phyloP scores from a whole-genome alignment of 2,888 invertebrate genomes.

The Drosophila longiperda region DNA sequence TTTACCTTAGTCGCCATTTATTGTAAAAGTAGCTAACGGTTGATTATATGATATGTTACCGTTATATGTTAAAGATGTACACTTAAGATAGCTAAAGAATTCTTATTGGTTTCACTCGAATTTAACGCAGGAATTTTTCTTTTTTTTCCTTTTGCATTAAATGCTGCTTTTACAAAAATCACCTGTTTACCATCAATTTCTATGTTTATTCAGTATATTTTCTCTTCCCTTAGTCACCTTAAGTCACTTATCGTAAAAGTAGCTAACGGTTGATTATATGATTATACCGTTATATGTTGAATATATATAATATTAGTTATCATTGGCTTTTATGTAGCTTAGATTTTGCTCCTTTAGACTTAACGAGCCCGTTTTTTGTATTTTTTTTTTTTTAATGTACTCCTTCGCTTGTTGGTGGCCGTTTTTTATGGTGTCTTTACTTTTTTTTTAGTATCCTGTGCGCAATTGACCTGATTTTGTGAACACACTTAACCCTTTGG shows the following conservation, averaged over 20 bases:
- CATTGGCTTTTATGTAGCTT: slow-evolving; percentile 34
- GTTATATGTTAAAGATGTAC: too few species aligned
- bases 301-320: slow-evolving; percentile 18
- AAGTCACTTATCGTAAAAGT: slow-evolving; percentile 7
- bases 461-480: slow-evolving; percentile 79
- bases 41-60: too few species aligned
- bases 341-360: slow-evolving; percentile 18
- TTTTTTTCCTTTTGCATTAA: too few species aligned
- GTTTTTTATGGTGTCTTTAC: slow-evolving; percentile 55
- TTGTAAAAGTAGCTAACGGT: too few species aligned
- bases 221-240: background rate
- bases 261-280: slow-evolving; percentile 9
- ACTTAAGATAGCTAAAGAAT: too few species aligned
- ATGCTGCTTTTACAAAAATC: background rate
- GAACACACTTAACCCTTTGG: slow-evolving; percentile 77
- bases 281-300: slow-evolving; percentile 14
- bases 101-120: too few species aligned
- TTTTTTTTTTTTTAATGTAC: slow-evolving; percentile 16
- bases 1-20: too few species aligned
- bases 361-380: slow-evolving; percentile 21
- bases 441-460: slow-evolving; percentile 58
- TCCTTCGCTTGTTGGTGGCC: slow-evolving; percentile 29
- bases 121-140: too few species aligned
- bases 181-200: background rate
- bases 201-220: background rate